Percentiles rank a stretch among this genome's conserved stretches.
phyloP scores from a whole-genome alignment of 1,140 invertebrate species.

The Drosophila ironensis region DNA sequence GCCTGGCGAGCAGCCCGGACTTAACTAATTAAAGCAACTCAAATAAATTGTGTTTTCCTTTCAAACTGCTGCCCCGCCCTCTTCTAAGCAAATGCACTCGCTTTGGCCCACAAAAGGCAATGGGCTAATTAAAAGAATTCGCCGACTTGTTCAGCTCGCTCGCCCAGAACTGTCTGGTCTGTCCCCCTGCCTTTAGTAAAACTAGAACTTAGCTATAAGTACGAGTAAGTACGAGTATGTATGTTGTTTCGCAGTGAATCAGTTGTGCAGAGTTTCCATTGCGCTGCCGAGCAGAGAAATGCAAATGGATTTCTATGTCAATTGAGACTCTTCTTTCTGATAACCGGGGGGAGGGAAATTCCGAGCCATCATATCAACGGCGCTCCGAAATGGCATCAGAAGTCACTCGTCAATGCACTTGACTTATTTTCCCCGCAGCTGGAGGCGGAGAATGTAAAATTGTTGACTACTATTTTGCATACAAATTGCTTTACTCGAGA shows the following conservation, averaged over 20 bases:
- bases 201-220: slow-evolving; percentile 17
- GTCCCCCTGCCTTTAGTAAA: background rate
- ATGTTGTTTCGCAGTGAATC: slow-evolving; percentile 22
- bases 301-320: slow-evolving; percentile 71
- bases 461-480: slow-evolving; percentile 71
- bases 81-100: slow-evolving; percentile 51
- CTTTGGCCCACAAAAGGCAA: slow-evolving; percentile 58
- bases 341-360: slow-evolving; percentile 8
- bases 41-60: slow-evolving; percentile 25
- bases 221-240: too few relatives aligned
- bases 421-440: slow-evolving; percentile 55
- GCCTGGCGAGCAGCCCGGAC: slow-evolving; percentile 3
- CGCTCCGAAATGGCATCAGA: slow-evolving; percentile 23
- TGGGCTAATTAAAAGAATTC: slow-evolving; percentile 68
- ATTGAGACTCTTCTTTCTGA: slow-evolving; percentile 47
- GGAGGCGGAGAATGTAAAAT: slow-evolving; percentile 38
- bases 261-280: background rate
- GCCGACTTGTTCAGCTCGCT: slow-evolving; percentile 47
- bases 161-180: slow-evolving; percentile 7
- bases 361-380: slow-evolving; percentile 11
- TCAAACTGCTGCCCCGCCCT: slow-evolving; percentile 12
- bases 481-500: slow-evolving; percentile 56
- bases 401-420: slow-evolving; percentile 68
- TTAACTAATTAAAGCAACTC: slow-evolving; percentile 43
- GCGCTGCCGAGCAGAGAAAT: slow-evolving; percentile 28